Conservation (phyloP, 2,888 invertebrate species). For the Adineta ricciae region DNA sequence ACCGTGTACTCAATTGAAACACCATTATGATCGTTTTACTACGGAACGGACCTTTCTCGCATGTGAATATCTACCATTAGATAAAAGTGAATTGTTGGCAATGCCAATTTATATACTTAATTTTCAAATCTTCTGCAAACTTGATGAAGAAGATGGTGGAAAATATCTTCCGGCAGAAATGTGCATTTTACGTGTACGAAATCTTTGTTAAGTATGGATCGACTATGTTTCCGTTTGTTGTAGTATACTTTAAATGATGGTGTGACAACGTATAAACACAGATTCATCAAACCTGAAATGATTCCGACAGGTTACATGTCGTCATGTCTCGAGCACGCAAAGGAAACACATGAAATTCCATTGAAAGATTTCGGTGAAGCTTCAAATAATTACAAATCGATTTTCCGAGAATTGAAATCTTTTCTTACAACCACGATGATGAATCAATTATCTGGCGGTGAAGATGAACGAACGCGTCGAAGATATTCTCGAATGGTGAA, state of each 20-base stretch:
- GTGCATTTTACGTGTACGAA: background rate
- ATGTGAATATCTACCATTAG: background rate
- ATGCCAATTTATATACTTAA: slow-evolving; percentile 13
- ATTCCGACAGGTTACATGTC: background rate
- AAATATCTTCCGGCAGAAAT: background rate
- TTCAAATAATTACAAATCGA: background rate
- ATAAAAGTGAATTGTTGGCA: background rate
- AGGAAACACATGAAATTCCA: background rate
- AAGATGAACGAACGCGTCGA: background rate
- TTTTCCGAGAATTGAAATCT: background rate
- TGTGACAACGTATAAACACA: background rate
- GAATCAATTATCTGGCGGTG: background rate
- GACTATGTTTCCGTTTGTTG: background rate
- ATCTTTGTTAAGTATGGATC: too few relatives aligned
- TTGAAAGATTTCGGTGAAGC: background rate
- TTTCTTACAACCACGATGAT: background rate
- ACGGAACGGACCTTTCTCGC: background rate
- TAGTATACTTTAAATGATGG: slow-evolving; percentile 10
- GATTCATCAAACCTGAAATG: background rate
- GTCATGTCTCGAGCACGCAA: background rate
- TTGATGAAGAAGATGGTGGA: slow-evolving; percentile 18
- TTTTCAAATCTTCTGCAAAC: slow-evolving; percentile 9
- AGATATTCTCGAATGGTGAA: background rate
- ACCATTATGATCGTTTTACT: slow-evolving; percentile 17
- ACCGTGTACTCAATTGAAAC: background rate